phyloP scores from a whole-genome alignment of 1,140 invertebrate genomes.

The Panagrolaimus sp. region DNA sequence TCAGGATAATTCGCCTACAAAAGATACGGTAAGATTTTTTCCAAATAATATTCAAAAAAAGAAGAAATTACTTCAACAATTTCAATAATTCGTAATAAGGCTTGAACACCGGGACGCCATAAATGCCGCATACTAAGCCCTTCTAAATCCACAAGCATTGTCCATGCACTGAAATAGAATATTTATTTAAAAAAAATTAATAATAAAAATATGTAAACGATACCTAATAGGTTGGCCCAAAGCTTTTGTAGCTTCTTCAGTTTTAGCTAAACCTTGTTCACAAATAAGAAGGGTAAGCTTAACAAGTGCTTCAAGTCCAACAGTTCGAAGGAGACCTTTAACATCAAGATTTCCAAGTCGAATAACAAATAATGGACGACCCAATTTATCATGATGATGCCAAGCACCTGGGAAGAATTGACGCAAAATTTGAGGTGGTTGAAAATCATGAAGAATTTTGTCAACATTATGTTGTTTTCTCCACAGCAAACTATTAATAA shows the following conservation, averaged over 20 bases:
- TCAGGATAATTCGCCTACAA: slow-evolving; percentile 81
- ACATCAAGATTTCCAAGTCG: slow-evolving; percentile 63
- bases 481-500: slow-evolving; percentile 83
- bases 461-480: slow-evolving; percentile 87
- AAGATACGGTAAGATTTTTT: background rate
- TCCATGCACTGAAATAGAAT: slow-evolving; percentile 67
- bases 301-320: slow-evolving; percentile 83
- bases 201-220: background rate
- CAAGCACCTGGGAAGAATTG: slow-evolving; percentile 91
- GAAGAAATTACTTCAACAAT: slow-evolving; percentile 70
- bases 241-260: slow-evolving; percentile 82
- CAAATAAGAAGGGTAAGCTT: slow-evolving; percentile 84
- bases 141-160: slow-evolving; percentile 82
- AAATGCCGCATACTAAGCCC: slow-evolving; percentile 89
- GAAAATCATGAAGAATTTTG: slow-evolving; percentile 76
- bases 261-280: slow-evolving; percentile 80
- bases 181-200: background rate
- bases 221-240: slow-evolving; percentile 67
- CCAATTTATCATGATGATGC: slow-evolving; percentile 82
- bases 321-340: slow-evolving; percentile 56
- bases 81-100: slow-evolving; percentile 84
- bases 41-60: background rate
- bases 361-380: slow-evolving; percentile 80
- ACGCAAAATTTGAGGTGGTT: slow-evolving; percentile 73
- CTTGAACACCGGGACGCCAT: slow-evolving; percentile 84